These are phyloP conservation scores for sheep (Ovis aries) DNA, from an alignment of 2,113 vertebrate genomes.

Conservation along the genomic window ARS-UI_Ramb_v3.0 NC_056068.1:26141501-26142000, in stretches of 20 bases:
- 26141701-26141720: neutral
- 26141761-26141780: neutral
- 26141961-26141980: neutral
- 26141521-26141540: neutral
- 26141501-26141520: neutral
- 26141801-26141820: neutral
- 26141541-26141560: neutral
- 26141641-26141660: neutral
- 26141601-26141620: neutral
- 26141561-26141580: neutral
- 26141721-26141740: neutral
- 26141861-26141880: neutral
- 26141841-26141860: neutral
- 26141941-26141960: neutral
- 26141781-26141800: neutral
- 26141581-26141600: neutral
- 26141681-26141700: neutral
- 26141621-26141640: neutral
- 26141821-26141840: neutral
- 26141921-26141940: neutral
- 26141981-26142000: neutral
- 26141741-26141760: neutral
- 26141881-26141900: neutral
- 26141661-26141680: neutral
- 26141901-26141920: neutral